These are phyloP conservation scores for Diarsia mendica DNA, from an alignment of 2,888 invertebrate genomes.

Conservation along the genomic window DNA sequence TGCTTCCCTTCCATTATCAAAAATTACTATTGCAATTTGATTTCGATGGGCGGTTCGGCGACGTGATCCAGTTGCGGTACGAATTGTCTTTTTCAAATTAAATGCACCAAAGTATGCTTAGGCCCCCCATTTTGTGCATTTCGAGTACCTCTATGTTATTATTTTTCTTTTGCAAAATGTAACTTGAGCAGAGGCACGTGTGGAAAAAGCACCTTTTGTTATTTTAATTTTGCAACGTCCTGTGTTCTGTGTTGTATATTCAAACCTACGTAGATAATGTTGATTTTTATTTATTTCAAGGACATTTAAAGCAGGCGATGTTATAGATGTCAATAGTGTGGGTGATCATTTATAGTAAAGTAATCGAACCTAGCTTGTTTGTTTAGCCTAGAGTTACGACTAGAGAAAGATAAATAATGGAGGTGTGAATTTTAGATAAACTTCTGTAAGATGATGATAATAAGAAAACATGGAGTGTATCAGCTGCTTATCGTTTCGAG, in stretches of 20 bases:
- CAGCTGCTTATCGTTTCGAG: slow-evolving; percentile 53
- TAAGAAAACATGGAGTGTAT: slow-evolving; percentile 49
- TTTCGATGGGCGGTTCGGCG: slow-evolving; percentile 79
- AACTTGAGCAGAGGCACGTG: slow-evolving; percentile 86
- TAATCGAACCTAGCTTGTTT: slow-evolving; percentile 48
- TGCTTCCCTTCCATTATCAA: slow-evolving; percentile 86
- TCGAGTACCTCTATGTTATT: slow-evolving; percentile 76
- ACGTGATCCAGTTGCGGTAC: slow-evolving; percentile 82
- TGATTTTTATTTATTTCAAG: slow-evolving; percentile 41
- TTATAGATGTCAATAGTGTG: slow-evolving; percentile 38
- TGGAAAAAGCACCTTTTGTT: slow-evolving; percentile 80
- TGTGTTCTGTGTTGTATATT: slow-evolving; percentile 60
- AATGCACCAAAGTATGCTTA: slow-evolving; percentile 79
- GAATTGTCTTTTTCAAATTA: slow-evolving; percentile 88
- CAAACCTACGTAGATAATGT: slow-evolving; percentile 51
- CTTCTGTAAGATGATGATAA: slow-evolving; percentile 47
- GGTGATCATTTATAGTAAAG: slow-evolving; percentile 51
- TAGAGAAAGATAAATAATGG: slow-evolving; percentile 47
- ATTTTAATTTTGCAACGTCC: slow-evolving; percentile 80
- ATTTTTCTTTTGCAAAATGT: slow-evolving; percentile 82
- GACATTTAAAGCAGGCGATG: slow-evolving; percentile 21
- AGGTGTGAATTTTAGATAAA: slow-evolving; percentile 51
- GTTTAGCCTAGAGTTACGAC: slow-evolving; percentile 35
- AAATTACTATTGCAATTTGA: slow-evolving; percentile 88
- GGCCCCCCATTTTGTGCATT: slow-evolving; percentile 77